phyloP scores from a whole-genome alignment of 2,113 vertebrate genomes.

The Clarias magur region DNA sequence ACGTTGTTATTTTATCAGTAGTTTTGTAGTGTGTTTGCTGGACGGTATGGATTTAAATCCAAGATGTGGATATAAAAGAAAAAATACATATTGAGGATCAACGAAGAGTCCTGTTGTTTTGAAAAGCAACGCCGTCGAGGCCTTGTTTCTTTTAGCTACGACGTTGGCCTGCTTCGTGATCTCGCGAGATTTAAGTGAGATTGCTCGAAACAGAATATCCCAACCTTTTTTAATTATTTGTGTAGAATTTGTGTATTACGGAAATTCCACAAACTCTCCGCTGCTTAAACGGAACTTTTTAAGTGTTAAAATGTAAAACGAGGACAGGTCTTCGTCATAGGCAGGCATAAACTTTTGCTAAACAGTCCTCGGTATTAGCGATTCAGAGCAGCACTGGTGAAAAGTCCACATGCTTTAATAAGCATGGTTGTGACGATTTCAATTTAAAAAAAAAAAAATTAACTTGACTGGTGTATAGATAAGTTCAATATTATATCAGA shows the following conservation, averaged over 20 bases:
- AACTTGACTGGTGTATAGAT: no score
- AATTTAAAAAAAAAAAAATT: no score
- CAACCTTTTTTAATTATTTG: not conserved
- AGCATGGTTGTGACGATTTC: no score
- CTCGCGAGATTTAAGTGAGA: constrained; percentile 19
- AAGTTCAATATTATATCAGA: no score
- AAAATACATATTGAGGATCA: not conserved
- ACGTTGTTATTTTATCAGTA: not conserved
- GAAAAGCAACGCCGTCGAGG: not conserved
- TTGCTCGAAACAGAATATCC: not conserved
- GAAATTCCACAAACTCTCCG: not conserved
- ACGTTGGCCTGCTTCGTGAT: not conserved
- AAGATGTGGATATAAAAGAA: not conserved
- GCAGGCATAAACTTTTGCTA: no score
- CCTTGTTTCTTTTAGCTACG: not conserved
- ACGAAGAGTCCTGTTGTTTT: not conserved
- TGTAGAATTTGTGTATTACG: not conserved
- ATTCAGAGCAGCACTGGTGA: not conserved
- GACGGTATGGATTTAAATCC: not conserved
- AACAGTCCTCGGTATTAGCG: not conserved
- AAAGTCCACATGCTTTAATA: not conserved
- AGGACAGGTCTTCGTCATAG: no score
- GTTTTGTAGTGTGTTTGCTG: not conserved
- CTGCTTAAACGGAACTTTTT: not conserved
- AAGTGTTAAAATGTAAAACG: not conserved